These are phyloP conservation scores for Microctenopoma stevenorrisi DNA, from an alignment of 2,797 vertebrate genomes.

Conservation along the genomic window DNA sequence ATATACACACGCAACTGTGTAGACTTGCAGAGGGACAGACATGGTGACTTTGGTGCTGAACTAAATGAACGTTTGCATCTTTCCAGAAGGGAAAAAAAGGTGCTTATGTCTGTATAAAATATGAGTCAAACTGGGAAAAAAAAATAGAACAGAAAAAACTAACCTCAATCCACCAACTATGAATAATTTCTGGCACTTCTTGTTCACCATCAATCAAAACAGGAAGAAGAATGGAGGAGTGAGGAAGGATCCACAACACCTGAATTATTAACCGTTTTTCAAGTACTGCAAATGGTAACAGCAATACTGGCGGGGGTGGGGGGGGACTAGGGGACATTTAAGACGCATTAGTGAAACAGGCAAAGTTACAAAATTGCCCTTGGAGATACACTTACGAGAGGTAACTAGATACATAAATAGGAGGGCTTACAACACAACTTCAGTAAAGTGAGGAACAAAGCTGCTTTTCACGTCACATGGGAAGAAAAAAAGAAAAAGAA, in stretches of 20 bases:
- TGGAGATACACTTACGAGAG: conserved; percentile 64
- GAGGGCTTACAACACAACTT: conserved; percentile 41
- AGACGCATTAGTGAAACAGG: conserved; percentile 67
- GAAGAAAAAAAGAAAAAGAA: conserved; percentile 21
- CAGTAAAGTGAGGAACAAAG: conserved; percentile 54
- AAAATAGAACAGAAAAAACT: conserved; percentile 15
- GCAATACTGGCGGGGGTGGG: conserved; percentile 28
- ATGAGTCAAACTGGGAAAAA: conserved; percentile 31
- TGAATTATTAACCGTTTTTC: conserved; percentile 44
- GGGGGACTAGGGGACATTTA: conserved; percentile 34
- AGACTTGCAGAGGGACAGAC: conserved; percentile 56
- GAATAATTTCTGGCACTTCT: conserved; percentile 53
- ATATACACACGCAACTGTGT: conserved; percentile 77
- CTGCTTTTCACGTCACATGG: conserved; percentile 45
- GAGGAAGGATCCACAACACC: conserved; percentile 43
- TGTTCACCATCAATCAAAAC: conserved; percentile 33
- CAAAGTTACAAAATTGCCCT: conserved; percentile 58
- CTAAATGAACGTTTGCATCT: conserved; percentile 50
- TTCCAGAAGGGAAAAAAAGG: conserved; percentile 52
- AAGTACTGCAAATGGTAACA: conserved; percentile 51
- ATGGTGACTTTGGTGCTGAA: conserved; percentile 77
- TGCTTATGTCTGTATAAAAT: conserved; percentile 58
- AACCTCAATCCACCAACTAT: background rate
- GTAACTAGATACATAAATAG: conserved; percentile 60
- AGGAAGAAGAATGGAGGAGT: conserved; percentile 34